Evolutionary conservation across 2,113 vertebrate species (phyloP), one percentile per base, ranked within the genome.

Genomic region (Oplegnathus fasciatus): DNA sequence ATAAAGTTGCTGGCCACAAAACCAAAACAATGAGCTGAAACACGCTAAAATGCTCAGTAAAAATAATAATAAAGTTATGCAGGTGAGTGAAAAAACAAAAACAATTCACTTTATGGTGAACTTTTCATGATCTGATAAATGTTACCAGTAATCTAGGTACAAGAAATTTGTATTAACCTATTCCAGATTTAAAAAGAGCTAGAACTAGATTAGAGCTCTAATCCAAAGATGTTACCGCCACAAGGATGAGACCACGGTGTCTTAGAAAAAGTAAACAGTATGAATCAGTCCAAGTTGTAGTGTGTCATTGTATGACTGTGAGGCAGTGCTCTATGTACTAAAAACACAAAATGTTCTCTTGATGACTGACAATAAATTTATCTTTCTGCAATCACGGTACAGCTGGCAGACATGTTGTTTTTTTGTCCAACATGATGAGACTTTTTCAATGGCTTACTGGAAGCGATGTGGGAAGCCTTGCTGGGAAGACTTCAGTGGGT

Each of bases 401-500:
- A 78, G 69, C 58, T 81, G 65, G 48, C 57, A 68, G 44, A 50
- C 48, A 2, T 64, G 61, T 67, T 65, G 48, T 70, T 75, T 48
- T 68, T 85, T 18, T 57, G 54, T 57, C 42, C 11, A 22, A 34
- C 24, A 30, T 52, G 50, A 55, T 22, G 57, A 55, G 20, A 14
- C 34, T 55, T 79, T 84, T 79, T 69, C 57, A 75, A 3, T 6
- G 30, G 40, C 42, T 91, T 93, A 89, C 91, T 86, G 91, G 87
- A 91, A 88, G 1, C 78, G 87, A 82, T 55, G 87, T 61, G 40
- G 50, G 85, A 82, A 54, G 57, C 6, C 42, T 40, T 80, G 58
- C 78, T 52, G 52, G 75, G 48, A 87, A 85, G 32, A 37, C 68
- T 73, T 24, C 34, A 69, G 46, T 57, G n/a, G 13, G 71, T 61